Evolutionary conservation across 2,113 vertebrate species (phyloP).

Genomic region (Hyperopisus bebe): DNA sequence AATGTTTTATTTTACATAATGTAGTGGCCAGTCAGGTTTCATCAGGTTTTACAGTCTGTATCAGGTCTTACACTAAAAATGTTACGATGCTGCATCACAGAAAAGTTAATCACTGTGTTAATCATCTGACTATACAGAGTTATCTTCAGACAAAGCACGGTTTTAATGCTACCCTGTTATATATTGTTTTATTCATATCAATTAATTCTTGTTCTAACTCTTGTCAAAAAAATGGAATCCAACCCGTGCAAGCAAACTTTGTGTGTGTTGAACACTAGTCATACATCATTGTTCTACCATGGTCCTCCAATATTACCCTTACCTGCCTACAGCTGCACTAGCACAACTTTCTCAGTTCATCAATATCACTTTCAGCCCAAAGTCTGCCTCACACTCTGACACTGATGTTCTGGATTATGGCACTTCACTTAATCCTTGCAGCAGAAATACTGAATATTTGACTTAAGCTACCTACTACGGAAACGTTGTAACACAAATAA

Average conservation of each 20-base stretch:
- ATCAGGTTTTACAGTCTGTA: neutral
- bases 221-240: neutral
- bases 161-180: neutral
- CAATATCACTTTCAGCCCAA: neutral
- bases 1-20: neutral
- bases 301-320: neutral
- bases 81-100: neutral
- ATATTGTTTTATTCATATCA: neutral
- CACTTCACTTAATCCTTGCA: neutral
- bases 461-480: neutral
- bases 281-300: neutral
- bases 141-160: neutral
- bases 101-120: neutral
- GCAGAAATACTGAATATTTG: neutral
- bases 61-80: neutral
- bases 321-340: neutral
- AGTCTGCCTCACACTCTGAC: neutral
- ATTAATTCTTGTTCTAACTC: neutral
- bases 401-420: neutral
- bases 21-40: neutral
- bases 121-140: neutral
- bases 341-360: neutral
- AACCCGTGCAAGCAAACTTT: neutral
- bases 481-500: neutral
- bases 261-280: neutral